Base-by-base conservation (phyloP, 2,797 vertebrate genomes). In the Capromys pilorides region DNA sequence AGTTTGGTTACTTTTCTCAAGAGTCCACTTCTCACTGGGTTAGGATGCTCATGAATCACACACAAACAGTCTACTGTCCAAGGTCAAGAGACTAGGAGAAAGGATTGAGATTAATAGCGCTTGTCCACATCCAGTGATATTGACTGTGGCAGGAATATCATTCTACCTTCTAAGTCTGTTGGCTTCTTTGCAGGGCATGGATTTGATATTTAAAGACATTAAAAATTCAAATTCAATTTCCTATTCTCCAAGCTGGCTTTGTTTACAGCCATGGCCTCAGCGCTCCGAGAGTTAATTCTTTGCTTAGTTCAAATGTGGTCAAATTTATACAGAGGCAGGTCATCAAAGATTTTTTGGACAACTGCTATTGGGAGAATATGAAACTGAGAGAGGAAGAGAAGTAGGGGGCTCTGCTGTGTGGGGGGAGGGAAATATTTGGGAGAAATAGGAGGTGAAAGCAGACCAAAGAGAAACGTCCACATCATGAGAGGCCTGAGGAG, bases 241-340 rank as follows among this genome's bases (percentile, higher is more conserved):
- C 22, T n/a, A 16, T 57, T 90, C 69, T 14, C 18, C 14, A 36
- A 84, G 94, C 66, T 75, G n/a, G 83, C 71, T 96, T 96, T 96
- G 86, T 95, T 93, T 92, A 78, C 5, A 54, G 91, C 6, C 16
- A 36, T 90, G 93, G 39, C 51, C 39, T 93, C 49, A 1, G 64
- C 80, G 86, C 33, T 92, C 45, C 21, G 59, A 94, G 24, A 84
- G 94, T 86, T 90, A 92, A 66, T 89, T 94, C 89, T 96, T 93
- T 93, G 78, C 83, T 94, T 95, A 95, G 41, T 62, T 92, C 92
- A 88, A 89, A 2, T 77, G 88, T 92, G 83, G 94, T 73, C 82
- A 64, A 94, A 84, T 83, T 87, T 71, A 78, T 86, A 83, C 61
- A 82, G 75, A 62, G 54, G 59, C 39, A 39, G 45, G 21, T 73